Evolutionary conservation across 1,140 invertebrate genomes (phyloP).

Genomic region (Leptinotarsa lineolata): DNA sequence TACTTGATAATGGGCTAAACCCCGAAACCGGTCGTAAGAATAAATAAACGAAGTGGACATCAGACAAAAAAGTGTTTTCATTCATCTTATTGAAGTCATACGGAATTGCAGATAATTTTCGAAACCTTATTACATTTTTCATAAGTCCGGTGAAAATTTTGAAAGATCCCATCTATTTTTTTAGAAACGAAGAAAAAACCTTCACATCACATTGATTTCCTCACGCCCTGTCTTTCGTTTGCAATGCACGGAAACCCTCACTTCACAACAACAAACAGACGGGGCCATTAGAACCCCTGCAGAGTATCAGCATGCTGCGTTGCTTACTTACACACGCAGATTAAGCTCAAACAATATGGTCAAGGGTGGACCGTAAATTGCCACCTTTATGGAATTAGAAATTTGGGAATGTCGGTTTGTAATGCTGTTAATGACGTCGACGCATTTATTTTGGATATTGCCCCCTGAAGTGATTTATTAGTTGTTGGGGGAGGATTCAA

Average conservation of each 20-base stretch:
- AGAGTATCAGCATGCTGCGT: conserved; percentile 21
- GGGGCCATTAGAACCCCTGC: conserved; percentile 12
- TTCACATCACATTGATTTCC: not conserved
- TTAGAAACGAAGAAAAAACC: too few species aligned
- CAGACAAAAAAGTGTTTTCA: too few species aligned
- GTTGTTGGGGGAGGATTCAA: conserved; percentile 11
- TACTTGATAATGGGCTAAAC: too few species aligned
- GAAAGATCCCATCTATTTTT: not conserved
- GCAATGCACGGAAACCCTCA: not conserved
- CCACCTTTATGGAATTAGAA: conserved; percentile 40
- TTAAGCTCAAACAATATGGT: conserved; percentile 40
- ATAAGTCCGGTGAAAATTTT: not conserved
- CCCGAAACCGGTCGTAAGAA: too few species aligned
- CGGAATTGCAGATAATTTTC: too few species aligned
- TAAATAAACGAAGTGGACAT: too few species aligned
- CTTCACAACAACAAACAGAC: conserved; percentile 10
- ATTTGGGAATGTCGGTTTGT: conserved; percentile 22
- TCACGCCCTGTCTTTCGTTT: not conserved
- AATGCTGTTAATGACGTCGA: conserved; percentile 28
- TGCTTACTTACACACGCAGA: conserved; percentile 37
- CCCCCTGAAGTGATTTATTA: conserved; percentile 24
- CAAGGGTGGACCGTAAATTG: conserved; percentile 31
- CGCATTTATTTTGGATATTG: conserved; percentile 16
- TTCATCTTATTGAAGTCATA: too few species aligned
- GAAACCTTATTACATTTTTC: too few species aligned